Evolutionary conservation across 2,888 invertebrate genomes (phyloP).

Genomic region (Pogonocherus hispidulus): DNA sequence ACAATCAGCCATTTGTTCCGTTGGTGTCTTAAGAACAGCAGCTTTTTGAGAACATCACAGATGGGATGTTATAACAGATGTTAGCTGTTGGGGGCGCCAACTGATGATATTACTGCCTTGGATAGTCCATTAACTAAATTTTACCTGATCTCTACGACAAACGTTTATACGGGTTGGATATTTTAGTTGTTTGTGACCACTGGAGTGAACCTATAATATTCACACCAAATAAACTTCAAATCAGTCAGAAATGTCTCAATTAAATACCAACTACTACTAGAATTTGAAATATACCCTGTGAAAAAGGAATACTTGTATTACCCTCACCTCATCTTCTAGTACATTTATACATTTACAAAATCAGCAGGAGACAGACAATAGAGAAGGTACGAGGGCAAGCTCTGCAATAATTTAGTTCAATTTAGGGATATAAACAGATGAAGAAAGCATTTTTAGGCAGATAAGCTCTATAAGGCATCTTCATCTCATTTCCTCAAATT

Average conservation of each 20-base stretch:
- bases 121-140: conserved; percentile 36
- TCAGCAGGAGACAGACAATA: too few relatives aligned
- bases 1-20: conserved; percentile 28
- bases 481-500: too few relatives aligned
- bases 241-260: not conserved
- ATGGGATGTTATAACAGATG: conserved; percentile 50
- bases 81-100: conserved; percentile 47
- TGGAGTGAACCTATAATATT: not conserved
- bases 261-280: too few relatives aligned
- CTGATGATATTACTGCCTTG: conserved; percentile 30
- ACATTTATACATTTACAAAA: too few relatives aligned
- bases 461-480: too few relatives aligned
- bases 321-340: too few relatives aligned
- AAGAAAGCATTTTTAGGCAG: too few relatives aligned
- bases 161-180: conserved; percentile 18
- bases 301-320: too few relatives aligned
- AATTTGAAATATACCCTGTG: too few relatives aligned
- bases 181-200: not conserved
- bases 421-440: too few relatives aligned
- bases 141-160: conserved; percentile 22
- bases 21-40: conserved; percentile 25
- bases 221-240: not conserved
- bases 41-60: conserved; percentile 41
- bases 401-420: too few relatives aligned
- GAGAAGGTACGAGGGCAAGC: too few relatives aligned